These are phyloP conservation scores for Cremastinae sp. DNA, from an alignment of 2,888 invertebrate genomes.

Conservation along the genomic window DNA sequence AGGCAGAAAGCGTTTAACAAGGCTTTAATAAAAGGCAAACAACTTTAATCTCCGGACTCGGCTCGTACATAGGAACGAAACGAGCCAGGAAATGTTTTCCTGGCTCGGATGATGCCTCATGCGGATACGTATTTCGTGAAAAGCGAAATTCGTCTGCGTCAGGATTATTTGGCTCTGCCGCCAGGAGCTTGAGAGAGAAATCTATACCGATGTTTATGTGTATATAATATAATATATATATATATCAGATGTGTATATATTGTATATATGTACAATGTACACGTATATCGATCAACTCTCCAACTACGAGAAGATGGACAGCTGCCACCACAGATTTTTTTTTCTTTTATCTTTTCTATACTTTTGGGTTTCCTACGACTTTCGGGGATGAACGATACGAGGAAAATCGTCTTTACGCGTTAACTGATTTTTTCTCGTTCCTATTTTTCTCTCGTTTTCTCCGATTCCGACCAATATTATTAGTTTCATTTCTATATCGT, in stretches of 20 bases:
- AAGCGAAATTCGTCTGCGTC: conserved; percentile 14
- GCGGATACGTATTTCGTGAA: not conserved
- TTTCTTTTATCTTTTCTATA: conserved; percentile 67
- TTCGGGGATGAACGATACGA: conserved; percentile 32
- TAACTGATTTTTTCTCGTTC: conserved; percentile 20
- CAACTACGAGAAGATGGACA: conserved; percentile 67
- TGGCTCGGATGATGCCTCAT: too few species aligned
- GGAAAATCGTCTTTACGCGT: conserved; percentile 41
- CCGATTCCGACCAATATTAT: not conserved
- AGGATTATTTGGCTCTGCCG: conserved; percentile 66
- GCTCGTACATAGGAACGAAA: conserved; percentile 16
- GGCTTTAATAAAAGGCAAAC: conserved; percentile 80
- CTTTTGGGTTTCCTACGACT: conserved; percentile 55
- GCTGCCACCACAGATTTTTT: conserved; percentile 69
- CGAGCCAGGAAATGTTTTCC: conserved; percentile 20
- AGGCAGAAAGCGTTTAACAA: conserved; percentile 79
- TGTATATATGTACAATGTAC: too few species aligned
- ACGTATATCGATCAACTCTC: too few species aligned
- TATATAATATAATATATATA: too few species aligned
- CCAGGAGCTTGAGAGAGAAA: conserved; percentile 27
- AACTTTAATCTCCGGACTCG: conserved; percentile 61
- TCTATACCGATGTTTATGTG: too few species aligned
- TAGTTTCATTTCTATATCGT: not conserved
- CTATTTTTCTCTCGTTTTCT: not conserved
- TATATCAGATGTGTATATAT: too few species aligned